Evolutionary conservation across 2,888 invertebrate species (phyloP), one percentile per base, ranked within the genome.

Genomic region (Bembecia ichneumoniformis): DNA sequence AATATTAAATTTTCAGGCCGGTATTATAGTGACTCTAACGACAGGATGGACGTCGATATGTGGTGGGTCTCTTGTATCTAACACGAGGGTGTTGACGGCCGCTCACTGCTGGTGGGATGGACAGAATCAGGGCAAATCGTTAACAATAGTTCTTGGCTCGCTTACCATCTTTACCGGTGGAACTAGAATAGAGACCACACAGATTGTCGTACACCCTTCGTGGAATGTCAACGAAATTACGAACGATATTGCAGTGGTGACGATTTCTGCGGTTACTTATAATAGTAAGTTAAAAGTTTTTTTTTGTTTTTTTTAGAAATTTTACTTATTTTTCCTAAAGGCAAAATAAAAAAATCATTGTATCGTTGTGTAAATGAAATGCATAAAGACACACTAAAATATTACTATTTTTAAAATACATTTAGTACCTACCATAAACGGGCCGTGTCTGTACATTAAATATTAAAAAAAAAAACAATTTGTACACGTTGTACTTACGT

Each of bases 21-120:
- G 84, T 0, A 74, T 86, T 17, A 53, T 82, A 15, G 63, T 71
- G 0, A 69, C 60, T 0, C 54, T 86, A 0, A 75, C 70, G 0
- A 66, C 69, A 0, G 76, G 80, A 0, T 67, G 62, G 63, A 68
- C 72, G 0, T 84, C 86, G 3, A 56, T 84, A 9, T 86, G 86
- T 20, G 83, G 84, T 0, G 84, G 84, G 0, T 68, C 81, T 2
- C 63, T 86, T 3, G 53, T 84, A 20, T 82, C 83, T 3, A 58
- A 60, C 40, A 80, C 66, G 0, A 58, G 77, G 5, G 69, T 83
- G 7, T 58, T 86, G 1, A 82, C 83, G 0, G 86, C 84, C 1
- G 84, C 82, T 0, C 84, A 86, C 49, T 84, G 84, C 61, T 86
- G 83, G 84, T 78, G 68, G 64, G 86, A 84, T 4, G 86, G 84